Evolutionary conservation across 2,888 invertebrate genomes (phyloP), one percentile per base, ranked within the genome.

Genomic region (Arenicola marina): DNA sequence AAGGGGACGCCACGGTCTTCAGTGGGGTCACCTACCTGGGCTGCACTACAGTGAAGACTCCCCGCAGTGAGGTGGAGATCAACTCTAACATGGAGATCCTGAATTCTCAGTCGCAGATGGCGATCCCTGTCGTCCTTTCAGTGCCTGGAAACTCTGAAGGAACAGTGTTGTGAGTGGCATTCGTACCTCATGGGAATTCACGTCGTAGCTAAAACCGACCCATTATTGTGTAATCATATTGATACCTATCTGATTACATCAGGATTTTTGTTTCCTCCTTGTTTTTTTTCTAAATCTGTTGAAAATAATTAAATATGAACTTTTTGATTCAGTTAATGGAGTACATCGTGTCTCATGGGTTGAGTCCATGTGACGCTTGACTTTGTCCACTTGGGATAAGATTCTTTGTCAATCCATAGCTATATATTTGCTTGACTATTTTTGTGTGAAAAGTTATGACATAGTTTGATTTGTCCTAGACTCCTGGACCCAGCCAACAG

Each of bases 111-210:
- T 89, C 91, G 84, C 88, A 90, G 78, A 79, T 84, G 60, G 92
- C 92, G 4, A 92, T 97, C 59, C 92, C 93, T 76, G 92, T 96
- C 2, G 91, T 92, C 0, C 90, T 98, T 68, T 92, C 94, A 31
- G 91, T 99, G 73, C 97, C 98, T 2, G 91, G 91, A 70, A 92
- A 91, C 78, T 92, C 94, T 0, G 93, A 95, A 81, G 97, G 96
- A 61, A 88, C 91, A 64, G 95, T 98, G 51, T 91, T 94, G 95
- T 96, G 84, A 89, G 66, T 59, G 38, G 11, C 18, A 15, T 18
- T n/a, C n/a, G n/a, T n/a, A n/a, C n/a, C n/a, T n/a, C n/a, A n/a
- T n/a, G n/a, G n/a, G n/a, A n/a, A n/a, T n/a, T n/a, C n/a, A n/a
- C n/a, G n/a, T n/a, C n/a, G n/a, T n/a, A n/a, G n/a, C n/a, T n/a